These are phyloP conservation scores for Lasaia peninsularis DNA, from an alignment of 1,140 invertebrate genomes.

Conservation along the genomic window DNA sequence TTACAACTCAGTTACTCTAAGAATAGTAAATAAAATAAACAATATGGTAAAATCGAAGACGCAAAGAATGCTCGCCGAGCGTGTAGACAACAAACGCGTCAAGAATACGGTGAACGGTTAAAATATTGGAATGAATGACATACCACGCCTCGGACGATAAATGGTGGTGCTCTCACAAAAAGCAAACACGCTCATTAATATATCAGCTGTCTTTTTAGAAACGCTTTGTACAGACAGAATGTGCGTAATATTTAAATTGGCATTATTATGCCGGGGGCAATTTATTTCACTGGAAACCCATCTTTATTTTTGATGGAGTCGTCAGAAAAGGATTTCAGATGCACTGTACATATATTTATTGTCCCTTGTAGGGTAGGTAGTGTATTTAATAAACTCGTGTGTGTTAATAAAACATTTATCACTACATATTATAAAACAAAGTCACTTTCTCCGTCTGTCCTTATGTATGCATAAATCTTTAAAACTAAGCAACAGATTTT, in stretches of 20 bases:
- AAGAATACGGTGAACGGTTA: conserved; percentile 53
- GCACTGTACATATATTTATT: too few species aligned
- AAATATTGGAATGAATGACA: conserved; percentile 76
- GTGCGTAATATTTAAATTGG: conserved; percentile 29
- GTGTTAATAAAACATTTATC: too few species aligned
- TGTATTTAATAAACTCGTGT: too few species aligned
- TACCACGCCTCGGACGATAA: conserved; percentile 70
- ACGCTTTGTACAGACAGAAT: conserved; percentile 52
- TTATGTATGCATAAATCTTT: too few species aligned
- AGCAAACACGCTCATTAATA: conserved; percentile 73
- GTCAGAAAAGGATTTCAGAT: neutral
- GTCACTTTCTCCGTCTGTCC: too few species aligned
- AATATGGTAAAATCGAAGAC: conserved; percentile 19
- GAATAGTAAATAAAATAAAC: conserved; percentile 12
- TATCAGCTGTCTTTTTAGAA: conserved; percentile 74
- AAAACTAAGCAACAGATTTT: too few species aligned
- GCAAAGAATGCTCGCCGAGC: conserved; percentile 49
- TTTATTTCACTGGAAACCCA: neutral
- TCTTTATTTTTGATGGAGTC: neutral
- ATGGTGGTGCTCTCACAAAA: conserved; percentile 66
- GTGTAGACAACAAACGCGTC: conserved; percentile 67
- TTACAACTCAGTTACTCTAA: conserved; percentile 10
- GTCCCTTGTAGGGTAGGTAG: too few species aligned
- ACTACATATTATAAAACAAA: too few species aligned
- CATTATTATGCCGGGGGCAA: conserved; percentile 6